These are phyloP conservation scores for Drosophila cyrtoloma DNA, from an alignment of 2,888 invertebrate species.

Conservation along the genomic window DNA sequence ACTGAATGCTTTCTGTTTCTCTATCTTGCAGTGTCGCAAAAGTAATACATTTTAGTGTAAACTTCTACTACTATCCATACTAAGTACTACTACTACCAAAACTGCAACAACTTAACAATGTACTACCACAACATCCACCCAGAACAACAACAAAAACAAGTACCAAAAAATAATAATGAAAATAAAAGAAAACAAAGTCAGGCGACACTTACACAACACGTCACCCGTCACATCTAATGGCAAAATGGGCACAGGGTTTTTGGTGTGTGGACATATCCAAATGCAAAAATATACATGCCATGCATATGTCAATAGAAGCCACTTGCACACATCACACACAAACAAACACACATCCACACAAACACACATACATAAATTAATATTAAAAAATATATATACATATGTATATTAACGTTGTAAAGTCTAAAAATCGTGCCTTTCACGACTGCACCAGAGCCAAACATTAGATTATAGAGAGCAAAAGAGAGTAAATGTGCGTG, in stretches of 20 bases:
- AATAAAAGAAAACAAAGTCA: slow-evolving; percentile 9
- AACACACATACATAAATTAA: slow-evolving; percentile 14
- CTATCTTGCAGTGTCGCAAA: slow-evolving; percentile 84
- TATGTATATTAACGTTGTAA: slow-evolving; percentile 21
- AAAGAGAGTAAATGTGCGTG: slow-evolving; percentile 24
- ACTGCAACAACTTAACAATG: slow-evolving; percentile 61
- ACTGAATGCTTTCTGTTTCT: slow-evolving; percentile 77
- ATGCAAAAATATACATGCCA: slow-evolving; percentile 33
- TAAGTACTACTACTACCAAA: slow-evolving; percentile 59
- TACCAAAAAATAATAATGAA: slow-evolving; percentile 24
- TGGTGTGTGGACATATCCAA: slow-evolving; percentile 50
- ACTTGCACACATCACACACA: slow-evolving; percentile 32
- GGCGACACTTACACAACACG: slow-evolving; percentile 47
- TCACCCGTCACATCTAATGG: slow-evolving; percentile 44
- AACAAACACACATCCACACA: slow-evolving; percentile 23
- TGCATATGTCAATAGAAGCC: slow-evolving; percentile 54
- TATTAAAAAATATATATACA: slow-evolving; percentile 3
- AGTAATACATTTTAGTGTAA: slow-evolving; percentile 74
- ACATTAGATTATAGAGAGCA: slow-evolving; percentile 12
- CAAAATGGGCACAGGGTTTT: slow-evolving; percentile 59
- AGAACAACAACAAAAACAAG: slow-evolving; percentile 53
- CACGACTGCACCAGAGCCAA: slow-evolving; percentile 36
- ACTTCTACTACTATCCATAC: slow-evolving; percentile 69
- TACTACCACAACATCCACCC: slow-evolving; percentile 56
- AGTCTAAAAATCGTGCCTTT: slow-evolving; percentile 58